Percentiles rank a stretch among this genome's conserved stretches.
These are phyloP conservation scores for Neoascia interrupta DNA, from an alignment of 2,888 invertebrate species.

Conservation along the genomic window DNA sequence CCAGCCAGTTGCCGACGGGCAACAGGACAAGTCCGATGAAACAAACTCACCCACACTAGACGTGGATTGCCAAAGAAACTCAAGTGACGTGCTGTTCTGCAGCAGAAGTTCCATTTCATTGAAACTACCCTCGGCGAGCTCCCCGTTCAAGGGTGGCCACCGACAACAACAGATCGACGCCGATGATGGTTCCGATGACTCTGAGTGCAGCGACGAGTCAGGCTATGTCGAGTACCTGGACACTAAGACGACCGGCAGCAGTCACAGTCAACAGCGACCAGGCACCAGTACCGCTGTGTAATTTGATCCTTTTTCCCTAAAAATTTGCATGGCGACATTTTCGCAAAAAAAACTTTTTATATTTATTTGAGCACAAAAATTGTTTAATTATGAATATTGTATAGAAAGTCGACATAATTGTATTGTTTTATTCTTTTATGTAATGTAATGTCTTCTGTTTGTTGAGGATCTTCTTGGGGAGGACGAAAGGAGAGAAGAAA, in stretches of 20 bases:
- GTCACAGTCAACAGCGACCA: constrained; percentile 36
- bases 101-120: constrained; percentile 76
- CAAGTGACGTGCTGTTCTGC: constrained; percentile 71
- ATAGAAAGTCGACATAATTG: constrained; percentile 14
- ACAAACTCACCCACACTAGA: background rate
- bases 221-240: constrained; percentile 91
- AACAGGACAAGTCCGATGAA: background rate
- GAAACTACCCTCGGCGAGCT: constrained; percentile 73
- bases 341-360: constrained; percentile 7
- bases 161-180: constrained; percentile 72
- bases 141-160: constrained; percentile 70
- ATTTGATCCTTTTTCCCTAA: constrained; percentile 1
- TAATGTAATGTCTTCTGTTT: no score
- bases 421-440: constrained; percentile 14
- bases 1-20: background rate
- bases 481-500: background rate
- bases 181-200: constrained; percentile 84
- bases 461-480: background rate
- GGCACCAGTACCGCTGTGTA: constrained; percentile 56
- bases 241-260: constrained; percentile 37
- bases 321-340: constrained; percentile 7
- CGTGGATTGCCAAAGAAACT: constrained; percentile 62
- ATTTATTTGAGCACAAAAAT: constrained; percentile 57
- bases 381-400: constrained; percentile 6
- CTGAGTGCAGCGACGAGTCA: constrained; percentile 94